Conservation (phyloP, 2,113 vertebrate species). For the Myotis brandtii region DNA sequence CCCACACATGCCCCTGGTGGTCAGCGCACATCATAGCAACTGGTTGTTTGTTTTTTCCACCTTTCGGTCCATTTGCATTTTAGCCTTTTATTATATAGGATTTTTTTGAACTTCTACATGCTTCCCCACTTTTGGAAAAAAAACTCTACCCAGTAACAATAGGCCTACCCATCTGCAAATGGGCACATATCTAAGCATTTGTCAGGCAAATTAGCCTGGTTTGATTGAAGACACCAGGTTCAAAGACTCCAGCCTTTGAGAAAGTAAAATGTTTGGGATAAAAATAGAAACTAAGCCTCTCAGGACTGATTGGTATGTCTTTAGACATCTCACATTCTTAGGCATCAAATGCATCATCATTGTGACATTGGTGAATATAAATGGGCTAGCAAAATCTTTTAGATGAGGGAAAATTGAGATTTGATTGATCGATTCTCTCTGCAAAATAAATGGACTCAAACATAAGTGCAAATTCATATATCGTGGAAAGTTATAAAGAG, state of each 20-base stretch:
- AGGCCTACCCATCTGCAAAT: not conserved
- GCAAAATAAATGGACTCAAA: conserved; percentile 56
- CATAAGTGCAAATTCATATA: conserved; percentile 66
- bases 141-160: not conserved
- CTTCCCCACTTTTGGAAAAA: not conserved
- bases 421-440: conserved; percentile 69
- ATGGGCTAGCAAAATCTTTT: conserved; percentile 69
- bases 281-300: conserved; percentile 58
- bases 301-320: conserved; percentile 57
- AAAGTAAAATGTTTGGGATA: conserved; percentile 52
- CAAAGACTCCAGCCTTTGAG: conserved; percentile 25
- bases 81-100: not conserved
- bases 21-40: too few relatives aligned
- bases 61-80: too few relatives aligned
- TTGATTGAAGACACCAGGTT: conserved; percentile 57
- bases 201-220: conserved; percentile 16
- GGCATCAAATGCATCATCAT: conserved; percentile 70
- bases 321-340: conserved; percentile 57
- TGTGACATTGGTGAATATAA: conserved; percentile 71
- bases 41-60: too few relatives aligned
- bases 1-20: too few relatives aligned
- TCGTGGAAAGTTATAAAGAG: conserved; percentile 53
- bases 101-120: not conserved
- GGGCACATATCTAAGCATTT: conserved; percentile 27
- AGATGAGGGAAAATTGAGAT: conserved; percentile 72